Conservation (phyloP, 2,888 invertebrate species). For the Caenorhabditis parvicauda region DNA sequence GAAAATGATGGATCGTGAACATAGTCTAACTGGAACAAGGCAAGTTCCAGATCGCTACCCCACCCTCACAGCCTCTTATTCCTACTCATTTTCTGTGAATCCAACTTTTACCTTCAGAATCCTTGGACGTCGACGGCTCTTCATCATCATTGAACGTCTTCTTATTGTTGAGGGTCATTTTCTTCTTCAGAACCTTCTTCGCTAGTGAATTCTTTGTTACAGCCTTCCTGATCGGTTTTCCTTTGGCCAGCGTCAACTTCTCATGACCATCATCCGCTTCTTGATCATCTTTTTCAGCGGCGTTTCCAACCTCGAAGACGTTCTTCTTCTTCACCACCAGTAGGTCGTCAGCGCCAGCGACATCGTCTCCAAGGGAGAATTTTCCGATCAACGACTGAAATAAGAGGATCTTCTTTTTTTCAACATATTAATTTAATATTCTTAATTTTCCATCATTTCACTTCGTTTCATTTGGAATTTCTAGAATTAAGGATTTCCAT, state of each 20-base stretch:
- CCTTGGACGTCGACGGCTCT: too few relatives aligned
- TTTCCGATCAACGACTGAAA: constrained; percentile 5
- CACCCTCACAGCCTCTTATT: background rate
- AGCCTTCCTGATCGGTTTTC: constrained; percentile 68
- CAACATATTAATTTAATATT: constrained; percentile 1
- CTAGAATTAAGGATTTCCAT: constrained; percentile 6
- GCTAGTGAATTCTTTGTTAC: constrained; percentile 81
- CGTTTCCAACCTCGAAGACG: constrained; percentile 53
- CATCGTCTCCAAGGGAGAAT: constrained; percentile 17
- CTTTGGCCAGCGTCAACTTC: constrained; percentile 64
- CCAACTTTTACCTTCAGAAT: constrained; percentile 6
- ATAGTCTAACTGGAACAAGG: too few relatives aligned
- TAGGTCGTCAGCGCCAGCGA: constrained; percentile 67
- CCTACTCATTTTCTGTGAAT: constrained; percentile 1
- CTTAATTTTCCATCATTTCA: constrained; percentile 2
- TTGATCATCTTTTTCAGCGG: constrained; percentile 66
- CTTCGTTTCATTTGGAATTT: constrained; percentile 9
- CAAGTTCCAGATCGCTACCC: too few relatives aligned
- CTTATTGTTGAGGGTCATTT: constrained; percentile 73
- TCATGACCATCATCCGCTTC: constrained; percentile 13
- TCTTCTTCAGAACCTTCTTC: constrained; percentile 74
- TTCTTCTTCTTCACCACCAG: constrained; percentile 44
- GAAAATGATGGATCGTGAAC: too few relatives aligned
- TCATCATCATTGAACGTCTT: constrained; percentile 85
- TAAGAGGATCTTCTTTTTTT: background rate